A percentile compares a stretch with the other conserved stretches of the same genome.
phyloP scores from a whole-genome alignment of 2,113 vertebrate species.

The Balaenoptera acutorostrata region DNA sequence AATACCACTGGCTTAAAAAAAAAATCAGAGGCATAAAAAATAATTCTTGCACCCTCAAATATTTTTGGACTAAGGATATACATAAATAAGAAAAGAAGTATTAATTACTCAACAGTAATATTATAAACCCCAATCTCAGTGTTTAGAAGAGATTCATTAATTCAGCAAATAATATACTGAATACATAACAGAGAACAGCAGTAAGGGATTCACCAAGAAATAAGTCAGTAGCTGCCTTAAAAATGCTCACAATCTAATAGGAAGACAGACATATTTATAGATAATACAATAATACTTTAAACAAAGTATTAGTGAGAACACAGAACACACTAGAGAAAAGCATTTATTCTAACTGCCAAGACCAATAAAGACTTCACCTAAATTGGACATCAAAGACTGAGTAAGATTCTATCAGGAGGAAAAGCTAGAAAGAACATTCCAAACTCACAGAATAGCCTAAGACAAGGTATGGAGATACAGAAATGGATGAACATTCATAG shows the following conservation, averaged over 20 bases:
- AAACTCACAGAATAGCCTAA: not conserved
- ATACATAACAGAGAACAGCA: not conserved
- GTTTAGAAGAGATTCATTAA: conserved; percentile 3
- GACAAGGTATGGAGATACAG: not conserved
- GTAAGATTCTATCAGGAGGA: not conserved
- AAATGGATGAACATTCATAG: not conserved
- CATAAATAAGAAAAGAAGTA: not conserved
- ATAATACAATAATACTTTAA: not conserved
- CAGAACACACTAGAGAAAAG: not conserved
- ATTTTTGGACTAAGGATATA: not conserved
- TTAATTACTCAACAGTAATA: not conserved
- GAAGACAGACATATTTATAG: not conserved
- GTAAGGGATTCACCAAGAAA: not conserved
- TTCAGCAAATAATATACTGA: not conserved
- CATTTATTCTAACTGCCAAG: not conserved
- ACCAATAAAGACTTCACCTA: not conserved
- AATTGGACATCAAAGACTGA: not conserved
- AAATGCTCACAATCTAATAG: not conserved
- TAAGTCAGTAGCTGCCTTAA: not conserved
- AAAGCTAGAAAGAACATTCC: not conserved
- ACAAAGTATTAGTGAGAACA: not conserved
- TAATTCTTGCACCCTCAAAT: not conserved
- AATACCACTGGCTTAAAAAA: not conserved
- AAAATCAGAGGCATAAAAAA: not conserved
- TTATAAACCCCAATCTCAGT: not conserved